A percentile compares a stretch with the other conserved stretches of the same genome.
Evolutionary conservation across 2,888 invertebrate species (phyloP).

Genomic region (Herminia tarsipennalis): DNA sequence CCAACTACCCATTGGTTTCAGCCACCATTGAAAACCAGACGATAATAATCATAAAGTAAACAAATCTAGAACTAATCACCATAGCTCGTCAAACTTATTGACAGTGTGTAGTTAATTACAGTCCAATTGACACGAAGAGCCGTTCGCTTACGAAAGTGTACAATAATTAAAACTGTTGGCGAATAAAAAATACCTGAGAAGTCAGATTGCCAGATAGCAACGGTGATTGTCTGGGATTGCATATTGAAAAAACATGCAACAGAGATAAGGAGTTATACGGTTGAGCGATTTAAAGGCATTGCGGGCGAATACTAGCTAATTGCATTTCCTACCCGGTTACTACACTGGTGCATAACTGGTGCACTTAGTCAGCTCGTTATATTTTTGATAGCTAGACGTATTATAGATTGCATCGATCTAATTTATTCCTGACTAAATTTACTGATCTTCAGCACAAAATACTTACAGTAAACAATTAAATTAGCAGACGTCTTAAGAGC

Average conservation of each 20-base stretch:
- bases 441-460: too few relatives aligned
- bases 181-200: slow-evolving; percentile 83
- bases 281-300: slow-evolving; percentile 77
- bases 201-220: slow-evolving; percentile 78
- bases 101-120: slow-evolving; percentile 47
- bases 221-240: slow-evolving; percentile 81
- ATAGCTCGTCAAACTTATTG: slow-evolving; percentile 22
- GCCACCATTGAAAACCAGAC: too few relatives aligned
- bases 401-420: slow-evolving; percentile 23
- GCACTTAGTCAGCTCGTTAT: slow-evolving; percentile 42
- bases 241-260: slow-evolving; percentile 85
- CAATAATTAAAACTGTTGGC: slow-evolving; percentile 79
- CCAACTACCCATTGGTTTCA: too few relatives aligned
- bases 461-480: too few relatives aligned
- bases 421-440: too few relatives aligned
- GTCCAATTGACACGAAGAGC: slow-evolving; percentile 76
- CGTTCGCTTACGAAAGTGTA: slow-evolving; percentile 74
- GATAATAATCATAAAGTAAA: too few relatives aligned
- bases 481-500: too few relatives aligned
- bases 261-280: slow-evolving; percentile 83
- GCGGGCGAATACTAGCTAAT: slow-evolving; percentile 73
- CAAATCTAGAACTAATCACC: slow-evolving; percentile 13
- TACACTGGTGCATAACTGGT: slow-evolving; percentile 59
- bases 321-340: slow-evolving; percentile 82
- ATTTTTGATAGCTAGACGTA: slow-evolving; percentile 43